phyloP scores from a whole-genome alignment of 2,797 vertebrate species.

The Poliocrania exsul region DNA sequence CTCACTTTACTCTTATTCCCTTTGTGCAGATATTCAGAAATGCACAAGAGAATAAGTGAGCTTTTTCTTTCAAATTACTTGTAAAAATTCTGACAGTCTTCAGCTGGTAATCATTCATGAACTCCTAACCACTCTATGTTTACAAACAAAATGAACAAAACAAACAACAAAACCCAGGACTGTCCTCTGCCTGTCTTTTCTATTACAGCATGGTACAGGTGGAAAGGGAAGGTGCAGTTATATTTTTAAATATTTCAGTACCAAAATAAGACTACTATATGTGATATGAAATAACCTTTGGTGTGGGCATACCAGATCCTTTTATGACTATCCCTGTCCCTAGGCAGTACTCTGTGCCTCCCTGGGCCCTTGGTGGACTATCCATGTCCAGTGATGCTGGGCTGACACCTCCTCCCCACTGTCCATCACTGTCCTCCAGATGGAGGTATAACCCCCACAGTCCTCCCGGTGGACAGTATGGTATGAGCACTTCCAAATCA shows the following conservation, averaged over 20 bases:
- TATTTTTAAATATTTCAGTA: not conserved
- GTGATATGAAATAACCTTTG: not conserved
- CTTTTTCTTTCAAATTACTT: not conserved
- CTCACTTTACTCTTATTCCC: not conserved
- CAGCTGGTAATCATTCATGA: not conserved
- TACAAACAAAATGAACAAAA: not conserved
- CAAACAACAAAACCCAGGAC: not conserved
- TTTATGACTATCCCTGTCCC: not conserved
- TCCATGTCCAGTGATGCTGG: not conserved
- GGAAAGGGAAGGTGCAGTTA: not conserved
- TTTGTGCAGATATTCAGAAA: not conserved
- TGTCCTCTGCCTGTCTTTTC: not conserved
- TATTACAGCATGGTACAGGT: not conserved
- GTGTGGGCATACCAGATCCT: not conserved
- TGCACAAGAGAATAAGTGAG: not conserved
- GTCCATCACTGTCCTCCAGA: not conserved
- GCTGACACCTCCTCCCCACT: not conserved
- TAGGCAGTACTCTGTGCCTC: not conserved
- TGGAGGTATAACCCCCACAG: not conserved
- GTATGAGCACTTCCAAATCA: not conserved
- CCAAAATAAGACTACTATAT: not conserved
- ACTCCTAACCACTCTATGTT: not conserved
- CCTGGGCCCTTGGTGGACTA: not conserved
- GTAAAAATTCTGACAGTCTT: not conserved
- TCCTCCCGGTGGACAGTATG: not conserved